Base-by-base conservation (phyloP, 2,113 vertebrate species). In the Plotosus lineatus region DNA sequence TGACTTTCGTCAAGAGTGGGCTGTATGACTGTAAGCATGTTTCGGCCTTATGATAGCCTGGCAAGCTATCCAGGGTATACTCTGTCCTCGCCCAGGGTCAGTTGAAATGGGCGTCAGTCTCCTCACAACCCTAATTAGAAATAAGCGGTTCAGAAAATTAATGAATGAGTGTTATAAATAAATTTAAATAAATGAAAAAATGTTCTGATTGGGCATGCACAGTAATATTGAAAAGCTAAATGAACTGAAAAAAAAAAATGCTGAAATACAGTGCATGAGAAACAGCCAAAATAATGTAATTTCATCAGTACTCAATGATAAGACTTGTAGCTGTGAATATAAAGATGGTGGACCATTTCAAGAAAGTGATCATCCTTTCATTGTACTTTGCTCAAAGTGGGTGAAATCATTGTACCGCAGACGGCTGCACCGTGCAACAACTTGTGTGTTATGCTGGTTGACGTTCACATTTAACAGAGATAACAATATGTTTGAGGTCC, bases 401-500 rank as follows among this genome's bases (percentile, higher is more conserved):
- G 53, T 80, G 36, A 36, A 65, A 46, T 75, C 15, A 38, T 15
- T 72, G 23, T 1, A 5, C 28, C 23, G 17, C 69, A 44, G 17
- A 61, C 28, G 51, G 40, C 33, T 63, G 40, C 42, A 63, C 26
- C 42, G 38, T 55, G 60, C 17, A 38, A 51, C 4, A 23, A 10
- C 19, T 17, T 75, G 53, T 55, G 72, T 21, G 40, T 9, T 56
- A 15, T 66, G 66, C 19, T 46, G 61, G 28, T 9, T 75, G 23
- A 63, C 78, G 81, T 66, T 78, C 48, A 77, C 80, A 58, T 44
- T 51, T 58, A 38, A 63, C 69, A 60, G 15, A 75, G 9, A 75
- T 38, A 79, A 69, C 44, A 66, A 38, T 73, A 80, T 83, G 79
- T 56, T 83, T 91, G 90, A 93, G 91, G 90, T 92, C 92, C 91